A percentile compares a stretch with the other conserved stretches of the same genome.
Evolutionary conservation across 2,113 vertebrate genomes (phyloP).

Genomic region (Nannospalax galili): DNA sequence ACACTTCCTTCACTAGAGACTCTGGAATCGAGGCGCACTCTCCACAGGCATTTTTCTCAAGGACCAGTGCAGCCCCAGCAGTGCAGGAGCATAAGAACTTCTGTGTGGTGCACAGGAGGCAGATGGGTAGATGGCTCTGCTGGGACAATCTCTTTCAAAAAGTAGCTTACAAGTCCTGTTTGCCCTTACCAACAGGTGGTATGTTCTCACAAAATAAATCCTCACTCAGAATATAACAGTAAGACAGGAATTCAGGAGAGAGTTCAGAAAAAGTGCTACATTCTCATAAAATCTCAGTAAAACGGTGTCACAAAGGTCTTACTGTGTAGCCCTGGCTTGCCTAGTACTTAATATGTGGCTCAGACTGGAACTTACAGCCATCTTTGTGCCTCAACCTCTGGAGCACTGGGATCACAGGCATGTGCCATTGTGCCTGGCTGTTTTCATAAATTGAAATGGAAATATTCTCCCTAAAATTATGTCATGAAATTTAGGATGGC

Average conservation of each 20-base stretch:
- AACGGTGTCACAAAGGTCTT: too few species aligned
- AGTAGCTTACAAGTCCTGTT: not conserved
- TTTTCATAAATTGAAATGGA: not conserved
- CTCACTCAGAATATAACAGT: not conserved
- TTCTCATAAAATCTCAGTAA: too few species aligned
- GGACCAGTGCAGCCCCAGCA: constrained; percentile 13
- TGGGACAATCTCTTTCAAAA: not conserved
- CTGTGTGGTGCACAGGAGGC: constrained; percentile 92
- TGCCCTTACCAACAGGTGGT: not conserved
- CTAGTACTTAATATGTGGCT: too few species aligned
- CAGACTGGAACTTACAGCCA: not conserved
- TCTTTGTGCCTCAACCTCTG: not conserved
- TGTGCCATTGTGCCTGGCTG: not conserved
- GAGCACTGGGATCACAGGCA: not conserved
- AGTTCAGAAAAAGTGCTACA: not conserved
- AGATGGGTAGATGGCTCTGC: constrained; percentile 88
- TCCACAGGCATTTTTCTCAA: constrained; percentile 62
- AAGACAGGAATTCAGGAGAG: not conserved
- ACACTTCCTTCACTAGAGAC: not conserved
- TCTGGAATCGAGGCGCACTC: not conserved
- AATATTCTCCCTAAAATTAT: not conserved
- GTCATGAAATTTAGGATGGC: not conserved
- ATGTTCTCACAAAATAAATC: not conserved
- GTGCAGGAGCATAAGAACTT: constrained; percentile 83
- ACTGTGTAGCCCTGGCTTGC: not conserved